phyloP scores from a whole-genome alignment of 2,888 invertebrate genomes.

The Rhabditoides inermis region DNA sequence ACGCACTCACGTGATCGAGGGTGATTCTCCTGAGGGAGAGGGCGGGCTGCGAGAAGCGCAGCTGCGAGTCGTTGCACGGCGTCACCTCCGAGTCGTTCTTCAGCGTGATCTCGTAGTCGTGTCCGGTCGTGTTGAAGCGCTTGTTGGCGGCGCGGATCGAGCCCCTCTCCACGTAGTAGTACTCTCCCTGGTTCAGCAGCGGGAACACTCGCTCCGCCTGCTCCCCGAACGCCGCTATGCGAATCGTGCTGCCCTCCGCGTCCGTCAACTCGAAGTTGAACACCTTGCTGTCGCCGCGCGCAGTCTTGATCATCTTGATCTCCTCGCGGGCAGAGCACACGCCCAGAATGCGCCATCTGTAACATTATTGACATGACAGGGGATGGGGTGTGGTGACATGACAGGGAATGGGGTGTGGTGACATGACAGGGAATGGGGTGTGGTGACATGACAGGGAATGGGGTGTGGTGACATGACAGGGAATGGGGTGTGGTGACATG shows the following conservation, averaged over 20 bases:
- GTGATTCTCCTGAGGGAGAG: no score
- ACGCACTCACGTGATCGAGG: no score
- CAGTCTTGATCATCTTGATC: slow-evolving; percentile 18
- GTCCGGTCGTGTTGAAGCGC: slow-evolving; percentile 71
- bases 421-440: no score
- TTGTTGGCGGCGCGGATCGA: slow-evolving; percentile 87
- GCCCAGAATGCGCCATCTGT: slow-evolving; percentile 35
- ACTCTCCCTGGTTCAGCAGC: slow-evolving; percentile 48
- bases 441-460: no score
- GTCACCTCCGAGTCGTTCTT: slow-evolving; percentile 64
- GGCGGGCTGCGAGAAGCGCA: no score
- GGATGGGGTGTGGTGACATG: no score
- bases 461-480: no score
- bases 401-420: no score
- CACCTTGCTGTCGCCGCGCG: slow-evolving; percentile 18
- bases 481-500: no score
- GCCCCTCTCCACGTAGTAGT: slow-evolving; percentile 78
- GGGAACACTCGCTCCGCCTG: slow-evolving; percentile 20
- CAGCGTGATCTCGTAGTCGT: slow-evolving; percentile 93
- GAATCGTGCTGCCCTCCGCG: slow-evolving; percentile 22
- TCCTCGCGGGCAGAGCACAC: slow-evolving; percentile 29
- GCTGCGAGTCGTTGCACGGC: background rate
- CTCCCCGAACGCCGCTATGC: slow-evolving; percentile 37
- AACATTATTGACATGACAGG: background rate
- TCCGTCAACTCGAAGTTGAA: slow-evolving; percentile 44